Evolutionary conservation across 2,113 vertebrate genomes (phyloP), one percentile per base, ranked within the genome.

Genomic region (Pelecanus crispus): DNA sequence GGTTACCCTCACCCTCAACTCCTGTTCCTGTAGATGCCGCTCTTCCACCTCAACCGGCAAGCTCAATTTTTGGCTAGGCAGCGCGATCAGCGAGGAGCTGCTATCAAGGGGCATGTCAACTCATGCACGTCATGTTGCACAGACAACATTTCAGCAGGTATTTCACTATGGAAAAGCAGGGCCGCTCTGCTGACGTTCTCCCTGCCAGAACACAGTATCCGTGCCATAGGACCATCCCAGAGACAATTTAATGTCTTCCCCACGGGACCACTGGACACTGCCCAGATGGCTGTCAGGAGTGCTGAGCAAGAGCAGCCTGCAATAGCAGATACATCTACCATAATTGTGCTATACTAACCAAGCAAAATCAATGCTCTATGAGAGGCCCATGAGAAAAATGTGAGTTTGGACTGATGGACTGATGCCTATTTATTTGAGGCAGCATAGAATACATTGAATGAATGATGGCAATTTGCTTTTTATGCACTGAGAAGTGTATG

Each of bases 281-380:
- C 42, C 21, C 50, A 40, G 61, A 62, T 6, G 29, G 32, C 32
- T 83, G 62, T 19, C 31, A 19, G 22, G 52, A n/a, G 9, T 31
- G 19, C 21, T 75, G 53, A 1, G 6, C 55, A 66, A 66, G 6
- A 55, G 70, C 25, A 93, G 61, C 42, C 40, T 79, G 25, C 36
- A 78, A 29, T 25, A 73, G 53, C 6, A 59, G 26, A 31, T 13
- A 77, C 3, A 72, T 28, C 40, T 19, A 15, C 63, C 19, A 3
- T 1, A 72, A 58, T 2, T 65, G 45, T 40, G 34, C 36, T 68
- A 3, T 26, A 45, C 7, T 56, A 65, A 49, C 26, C 0, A 0
- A 80, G 34, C 14, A 81, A 59, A 47, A 52, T 4, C 11, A 38
- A 26, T 26, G 22, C 5, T 14, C 3, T 8, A 11, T 19, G 75